phyloP scores from a whole-genome alignment of 2,888 invertebrate genomes.

The Ganaspis brasiliensis region DNA sequence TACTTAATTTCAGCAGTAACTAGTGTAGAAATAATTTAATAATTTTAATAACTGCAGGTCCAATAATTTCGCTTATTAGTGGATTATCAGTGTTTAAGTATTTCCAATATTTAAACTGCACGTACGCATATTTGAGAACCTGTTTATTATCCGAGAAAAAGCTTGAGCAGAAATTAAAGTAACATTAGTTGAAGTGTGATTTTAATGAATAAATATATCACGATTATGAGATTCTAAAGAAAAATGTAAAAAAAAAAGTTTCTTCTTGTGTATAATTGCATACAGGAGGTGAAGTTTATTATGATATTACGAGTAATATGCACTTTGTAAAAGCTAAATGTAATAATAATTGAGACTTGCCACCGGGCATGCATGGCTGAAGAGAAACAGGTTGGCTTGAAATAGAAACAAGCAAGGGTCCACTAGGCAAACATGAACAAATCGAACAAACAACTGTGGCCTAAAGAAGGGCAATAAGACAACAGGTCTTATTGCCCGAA shows the following conservation, averaged over 20 bases:
- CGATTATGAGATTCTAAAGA: neutral
- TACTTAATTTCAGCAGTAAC: no score
- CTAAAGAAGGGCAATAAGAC: constrained; percentile 18
- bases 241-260: neutral
- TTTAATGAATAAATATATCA: no score
- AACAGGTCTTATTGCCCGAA: neutral
- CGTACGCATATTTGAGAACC: no score
- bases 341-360: constrained; percentile 14
- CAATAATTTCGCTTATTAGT: no score
- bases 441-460: constrained; percentile 44
- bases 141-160: no score
- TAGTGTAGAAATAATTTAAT: no score
- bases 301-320: neutral
- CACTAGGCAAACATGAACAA: constrained; percentile 53
- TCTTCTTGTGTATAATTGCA: neutral
- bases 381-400: constrained; percentile 57
- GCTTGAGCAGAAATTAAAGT: no score
- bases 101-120: no score
- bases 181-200: no score
- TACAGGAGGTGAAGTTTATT: neutral
- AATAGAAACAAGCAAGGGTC: constrained; percentile 54
- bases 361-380: constrained; percentile 17
- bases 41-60: no score
- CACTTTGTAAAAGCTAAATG: neutral
- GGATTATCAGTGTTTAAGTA: no score